A percentile compares a stretch with the other conserved stretches of the same genome.
These are phyloP conservation scores for Euspilapteryx auroguttella DNA, from an alignment of 2,888 invertebrate species.

Conservation along the genomic window DNA sequence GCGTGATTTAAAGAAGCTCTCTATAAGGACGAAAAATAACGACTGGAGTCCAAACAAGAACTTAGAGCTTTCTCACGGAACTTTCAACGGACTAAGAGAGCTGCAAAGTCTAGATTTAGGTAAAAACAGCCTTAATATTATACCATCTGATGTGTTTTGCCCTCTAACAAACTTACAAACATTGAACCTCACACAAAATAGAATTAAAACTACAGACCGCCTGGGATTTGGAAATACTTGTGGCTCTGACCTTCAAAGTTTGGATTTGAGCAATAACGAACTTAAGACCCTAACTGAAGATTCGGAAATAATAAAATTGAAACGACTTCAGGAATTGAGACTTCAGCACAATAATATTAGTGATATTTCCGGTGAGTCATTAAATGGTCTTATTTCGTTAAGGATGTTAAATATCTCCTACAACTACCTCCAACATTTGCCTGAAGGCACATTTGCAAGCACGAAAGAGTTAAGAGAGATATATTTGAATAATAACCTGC, in stretches of 20 bases:
- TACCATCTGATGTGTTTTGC: constrained; percentile 81
- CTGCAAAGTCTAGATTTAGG: constrained; percentile 76
- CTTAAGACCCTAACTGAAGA: constrained; percentile 72
- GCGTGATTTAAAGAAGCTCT: constrained; percentile 76
- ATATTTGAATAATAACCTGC: constrained; percentile 83
- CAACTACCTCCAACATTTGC: constrained; percentile 80
- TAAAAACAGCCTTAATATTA: constrained; percentile 75
- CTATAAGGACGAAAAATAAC: constrained; percentile 77
- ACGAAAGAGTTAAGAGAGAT: constrained; percentile 82
- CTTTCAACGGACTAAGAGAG: constrained; percentile 77
- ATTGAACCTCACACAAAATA: constrained; percentile 82
- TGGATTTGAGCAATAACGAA: constrained; percentile 83
- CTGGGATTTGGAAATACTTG: constrained; percentile 70
- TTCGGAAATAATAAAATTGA: constrained; percentile 73
- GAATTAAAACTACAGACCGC: constrained; percentile 73
- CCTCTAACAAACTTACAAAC: constrained; percentile 76
- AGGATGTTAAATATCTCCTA: constrained; percentile 83
- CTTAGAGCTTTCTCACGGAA: constrained; percentile 72
- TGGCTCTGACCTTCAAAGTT: constrained; percentile 70
- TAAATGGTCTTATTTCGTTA: constrained; percentile 77
- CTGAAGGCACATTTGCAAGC: constrained; percentile 80
- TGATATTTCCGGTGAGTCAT: constrained; percentile 76
- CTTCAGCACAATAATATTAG: constrained; percentile 83
- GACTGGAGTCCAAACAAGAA: constrained; percentile 77
- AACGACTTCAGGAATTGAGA: constrained; percentile 76